These are phyloP conservation scores for Sinotaia quadrata DNA, from an alignment of 2,888 invertebrate genomes.

Conservation along the genomic window DNA sequence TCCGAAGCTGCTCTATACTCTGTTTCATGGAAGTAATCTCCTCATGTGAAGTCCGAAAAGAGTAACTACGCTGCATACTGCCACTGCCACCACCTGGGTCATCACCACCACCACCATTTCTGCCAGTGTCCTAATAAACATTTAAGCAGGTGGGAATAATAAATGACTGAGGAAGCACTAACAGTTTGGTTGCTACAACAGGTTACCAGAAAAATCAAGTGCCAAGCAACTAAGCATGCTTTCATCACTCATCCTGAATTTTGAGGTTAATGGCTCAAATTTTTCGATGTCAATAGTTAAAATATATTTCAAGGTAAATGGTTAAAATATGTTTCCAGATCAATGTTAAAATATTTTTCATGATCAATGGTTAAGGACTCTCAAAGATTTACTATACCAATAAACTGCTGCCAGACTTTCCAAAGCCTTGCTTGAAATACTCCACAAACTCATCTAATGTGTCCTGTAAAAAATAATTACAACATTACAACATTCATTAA, in stretches of 20 bases:
- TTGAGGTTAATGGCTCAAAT: too few relatives aligned
- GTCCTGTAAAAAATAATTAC: slow-evolving; percentile 46
- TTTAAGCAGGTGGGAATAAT: neutral
- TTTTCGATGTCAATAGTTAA: too few relatives aligned
- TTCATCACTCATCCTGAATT: too few relatives aligned
- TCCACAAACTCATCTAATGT: slow-evolving; percentile 59
- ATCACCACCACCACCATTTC: slow-evolving; percentile 5
- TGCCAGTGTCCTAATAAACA: neutral
- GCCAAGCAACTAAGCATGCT: neutral
- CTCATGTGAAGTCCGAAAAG: too few relatives aligned
- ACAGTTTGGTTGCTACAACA: neutral
- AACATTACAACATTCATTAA: neutral
- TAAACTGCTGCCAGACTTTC: slow-evolving; percentile 32
- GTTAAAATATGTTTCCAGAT: too few relatives aligned
- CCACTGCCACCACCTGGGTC: neutral
- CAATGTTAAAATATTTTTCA: too few relatives aligned
- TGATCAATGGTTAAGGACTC: too few relatives aligned
- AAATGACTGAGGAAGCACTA: neutral
- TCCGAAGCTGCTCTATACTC: slow-evolving; percentile 44
- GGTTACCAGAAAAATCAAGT: neutral
- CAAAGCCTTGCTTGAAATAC: slow-evolving; percentile 53
- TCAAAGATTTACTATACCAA: slow-evolving; percentile 24
- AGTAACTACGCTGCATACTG: too few relatives aligned
- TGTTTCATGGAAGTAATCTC: slow-evolving; percentile 49
- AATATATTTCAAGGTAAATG: too few relatives aligned